Percentiles rank a stretch among this genome's conserved stretches.
Evolutionary conservation across 2,888 invertebrate genomes (phyloP).

Genomic region (Cheiracanthium punctorium): DNA sequence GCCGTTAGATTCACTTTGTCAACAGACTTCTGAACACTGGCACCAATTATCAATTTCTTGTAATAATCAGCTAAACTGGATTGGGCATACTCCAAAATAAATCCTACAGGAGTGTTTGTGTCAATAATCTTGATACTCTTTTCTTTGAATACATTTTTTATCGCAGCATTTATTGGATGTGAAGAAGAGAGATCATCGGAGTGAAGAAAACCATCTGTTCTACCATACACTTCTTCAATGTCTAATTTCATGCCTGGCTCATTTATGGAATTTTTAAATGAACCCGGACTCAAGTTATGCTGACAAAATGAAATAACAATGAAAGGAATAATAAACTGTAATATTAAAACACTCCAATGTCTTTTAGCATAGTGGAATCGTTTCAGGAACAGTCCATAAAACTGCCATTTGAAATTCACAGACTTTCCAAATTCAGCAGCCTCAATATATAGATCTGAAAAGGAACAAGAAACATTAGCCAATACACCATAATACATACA

Average conservation of each 20-base stretch:
- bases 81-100: conserved; percentile 40
- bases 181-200: background rate
- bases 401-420: background rate
- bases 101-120: conserved; percentile 22
- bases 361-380: conserved; percentile 76
- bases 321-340: conserved; percentile 71
- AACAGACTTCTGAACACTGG: background rate
- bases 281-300: background rate
- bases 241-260: conserved; percentile 25
- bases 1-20: conserved; percentile 33
- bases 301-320: conserved; percentile 36
- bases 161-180: background rate
- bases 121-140: background rate
- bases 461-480: background rate
- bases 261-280: background rate
- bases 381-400: conserved; percentile 75
- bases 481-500: too few species aligned
- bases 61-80: conserved; percentile 20
- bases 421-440: background rate
- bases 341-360: conserved; percentile 76
- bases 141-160: conserved; percentile 11
- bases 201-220: conserved; percentile 51
- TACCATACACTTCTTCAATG: conserved; percentile 36
- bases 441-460: conserved; percentile 30
- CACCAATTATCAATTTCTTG: conserved; percentile 44